phyloP scores from a whole-genome alignment of 2,113 vertebrate species.

The Muntiacus reevesi region DNA sequence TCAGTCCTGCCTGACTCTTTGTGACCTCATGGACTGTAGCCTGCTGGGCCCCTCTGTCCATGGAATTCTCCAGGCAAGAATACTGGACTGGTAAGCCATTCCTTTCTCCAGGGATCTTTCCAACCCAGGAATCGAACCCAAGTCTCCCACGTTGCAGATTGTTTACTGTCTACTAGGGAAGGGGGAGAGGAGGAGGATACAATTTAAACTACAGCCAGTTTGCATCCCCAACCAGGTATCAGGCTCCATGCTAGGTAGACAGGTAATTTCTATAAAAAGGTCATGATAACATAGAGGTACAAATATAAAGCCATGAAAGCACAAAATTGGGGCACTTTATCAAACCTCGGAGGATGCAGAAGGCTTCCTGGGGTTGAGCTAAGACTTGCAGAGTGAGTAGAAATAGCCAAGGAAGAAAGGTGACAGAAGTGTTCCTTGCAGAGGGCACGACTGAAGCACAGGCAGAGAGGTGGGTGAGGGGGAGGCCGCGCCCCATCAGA shows the following conservation, averaged over 20 bases:
- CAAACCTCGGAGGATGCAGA: not conserved
- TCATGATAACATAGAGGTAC: not conserved
- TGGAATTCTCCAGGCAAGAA: not conserved
- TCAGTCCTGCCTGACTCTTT: not conserved
- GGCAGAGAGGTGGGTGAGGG: not conserved
- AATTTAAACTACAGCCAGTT: not conserved
- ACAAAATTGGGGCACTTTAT: not conserved
- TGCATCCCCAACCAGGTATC: not conserved
- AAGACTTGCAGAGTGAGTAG: not conserved
- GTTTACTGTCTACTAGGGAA: not conserved
- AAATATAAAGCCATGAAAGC: not conserved
- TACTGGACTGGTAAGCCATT: not conserved
- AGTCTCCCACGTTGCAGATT: not conserved
- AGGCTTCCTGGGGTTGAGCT: not conserved
- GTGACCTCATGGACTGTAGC: not conserved
- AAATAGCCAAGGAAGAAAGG: not conserved
- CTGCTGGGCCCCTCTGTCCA: not conserved
- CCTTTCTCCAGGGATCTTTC: not conserved
- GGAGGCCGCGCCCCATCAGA: rapidly evolving
- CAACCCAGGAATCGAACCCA: not conserved
- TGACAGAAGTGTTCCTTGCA: not conserved
- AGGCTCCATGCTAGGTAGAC: not conserved
- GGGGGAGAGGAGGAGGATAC: not conserved
- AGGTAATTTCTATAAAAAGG: not conserved
- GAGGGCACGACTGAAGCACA: not conserved